Conservation (phyloP, 2,113 vertebrate species). For the Nycticryphes semicollaris region DNA sequence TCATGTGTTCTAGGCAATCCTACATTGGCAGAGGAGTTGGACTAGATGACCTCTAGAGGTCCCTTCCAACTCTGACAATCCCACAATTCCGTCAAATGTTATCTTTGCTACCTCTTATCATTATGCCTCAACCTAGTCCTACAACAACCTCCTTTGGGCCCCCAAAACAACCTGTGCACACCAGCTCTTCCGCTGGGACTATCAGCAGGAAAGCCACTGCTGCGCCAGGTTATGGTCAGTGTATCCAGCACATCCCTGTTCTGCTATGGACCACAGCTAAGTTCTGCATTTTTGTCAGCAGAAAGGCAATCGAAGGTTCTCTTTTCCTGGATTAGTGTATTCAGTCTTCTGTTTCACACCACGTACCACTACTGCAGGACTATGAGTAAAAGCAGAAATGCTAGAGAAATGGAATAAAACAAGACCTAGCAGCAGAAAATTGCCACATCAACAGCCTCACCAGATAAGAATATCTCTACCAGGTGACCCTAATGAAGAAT, state of each 20-base stretch:
- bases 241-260: neutral
- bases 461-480: neutral
- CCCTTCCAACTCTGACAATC: no score
- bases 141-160: neutral
- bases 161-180: neutral
- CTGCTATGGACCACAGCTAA: neutral
- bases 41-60: no score
- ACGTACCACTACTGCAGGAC: neutral
- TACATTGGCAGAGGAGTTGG: no score
- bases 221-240: rapidly evolving
- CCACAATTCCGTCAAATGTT: no score
- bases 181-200: neutral
- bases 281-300: neutral
- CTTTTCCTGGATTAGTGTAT: neutral
- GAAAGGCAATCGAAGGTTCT: neutral
- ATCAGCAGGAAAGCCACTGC: neutral
- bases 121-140: neutral
- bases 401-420: neutral
- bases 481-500: neutral
- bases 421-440: neutral
- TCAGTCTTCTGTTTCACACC: neutral
- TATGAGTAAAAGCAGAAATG: neutral
- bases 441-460: neutral
- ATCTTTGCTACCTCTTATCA: neutral
- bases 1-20: no score